Base-by-base conservation (phyloP, 2,113 vertebrate genomes). In the Lota lota region DNA sequence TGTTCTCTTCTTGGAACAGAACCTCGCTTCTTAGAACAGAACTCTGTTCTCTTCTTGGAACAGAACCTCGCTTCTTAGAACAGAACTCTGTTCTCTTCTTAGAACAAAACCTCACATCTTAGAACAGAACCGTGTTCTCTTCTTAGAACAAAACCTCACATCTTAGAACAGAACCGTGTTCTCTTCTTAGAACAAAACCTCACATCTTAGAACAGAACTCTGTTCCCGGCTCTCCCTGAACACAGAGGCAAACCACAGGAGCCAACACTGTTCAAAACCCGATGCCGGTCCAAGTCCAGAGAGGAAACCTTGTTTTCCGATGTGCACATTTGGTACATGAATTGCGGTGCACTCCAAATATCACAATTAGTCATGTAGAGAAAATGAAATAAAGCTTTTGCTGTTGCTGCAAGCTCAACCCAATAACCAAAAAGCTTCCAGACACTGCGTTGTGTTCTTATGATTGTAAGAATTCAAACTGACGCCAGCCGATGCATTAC, bases 31-130 rank as follows among this genome's bases (percentile, higher is more conserved):
- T 22, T 18, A 65, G 61, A 78, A 47, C 69, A 70, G 28, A 33
- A 6, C 4, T 33, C 28, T 33, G 28, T 33, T 33, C 28, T 33
- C 58, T 68, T 66, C 53, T 22, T 18, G 63, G 61, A 70, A 14
- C 51, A 53, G 17, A 53, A 53, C 51, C n/a, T 33, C 28, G 4
- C 58, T 68, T 66, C 53, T 22, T 18, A 65, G 61, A 70, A 14
- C 51, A 53, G 17, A 53, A 53, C 51, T 3, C 12, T 51, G 16
- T 7, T 51, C 16, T 51, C 10, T 51, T 51, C 1, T 7, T 2
- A 71, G 60, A 80, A 62, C 65, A 82, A 74, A 78, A 47, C 69
- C 61, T 74, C 28, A 70, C 58, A 66, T 64, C 51, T 20, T 18
- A 65, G 61, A 69, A 14, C 50, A 53, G 8, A 53, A 51, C 50